A percentile compares a stretch with the other conserved stretches of the same genome.
These are phyloP conservation scores for Nasonia longicornis DNA, from an alignment of 1,140 invertebrate species.

Conservation along the genomic window DNA sequence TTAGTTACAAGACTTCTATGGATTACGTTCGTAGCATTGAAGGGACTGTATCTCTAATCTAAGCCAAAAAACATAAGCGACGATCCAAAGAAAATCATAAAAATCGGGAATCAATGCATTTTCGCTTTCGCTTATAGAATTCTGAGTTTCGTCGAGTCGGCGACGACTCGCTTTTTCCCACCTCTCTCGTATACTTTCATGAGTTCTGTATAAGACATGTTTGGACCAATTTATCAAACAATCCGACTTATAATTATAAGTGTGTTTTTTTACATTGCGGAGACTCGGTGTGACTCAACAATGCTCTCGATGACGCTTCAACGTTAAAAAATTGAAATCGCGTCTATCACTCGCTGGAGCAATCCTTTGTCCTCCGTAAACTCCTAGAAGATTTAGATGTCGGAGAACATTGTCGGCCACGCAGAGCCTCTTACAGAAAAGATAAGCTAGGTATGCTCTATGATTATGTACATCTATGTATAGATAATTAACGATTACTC, in stretches of 20 bases:
- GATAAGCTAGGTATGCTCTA: conserved; percentile 58
- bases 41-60: background rate
- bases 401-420: conserved; percentile 26
- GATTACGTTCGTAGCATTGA: conserved; percentile 14
- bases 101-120: conserved; percentile 41
- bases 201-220: conserved; percentile 57
- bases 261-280: conserved; percentile 44
- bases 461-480: conserved; percentile 64
- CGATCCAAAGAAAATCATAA: background rate
- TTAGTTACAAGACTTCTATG: background rate
- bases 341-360: background rate
- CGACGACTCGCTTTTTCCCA: conserved; percentile 32
- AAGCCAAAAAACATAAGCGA: background rate
- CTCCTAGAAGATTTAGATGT: background rate
- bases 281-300: conserved; percentile 34
- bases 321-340: conserved; percentile 25
- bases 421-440: conserved; percentile 48
- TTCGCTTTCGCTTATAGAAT: conserved; percentile 35
- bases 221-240: conserved; percentile 60
- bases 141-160: conserved; percentile 39
- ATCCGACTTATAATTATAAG: conserved; percentile 50
- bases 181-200: conserved; percentile 64
- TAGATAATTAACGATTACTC: conserved; percentile 58
- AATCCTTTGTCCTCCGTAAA: background rate
- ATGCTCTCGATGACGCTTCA: conserved; percentile 2